These are phyloP conservation scores for Ypsolopha sequella DNA, from an alignment of 2,888 invertebrate species.

Conservation along the genomic window DNA sequence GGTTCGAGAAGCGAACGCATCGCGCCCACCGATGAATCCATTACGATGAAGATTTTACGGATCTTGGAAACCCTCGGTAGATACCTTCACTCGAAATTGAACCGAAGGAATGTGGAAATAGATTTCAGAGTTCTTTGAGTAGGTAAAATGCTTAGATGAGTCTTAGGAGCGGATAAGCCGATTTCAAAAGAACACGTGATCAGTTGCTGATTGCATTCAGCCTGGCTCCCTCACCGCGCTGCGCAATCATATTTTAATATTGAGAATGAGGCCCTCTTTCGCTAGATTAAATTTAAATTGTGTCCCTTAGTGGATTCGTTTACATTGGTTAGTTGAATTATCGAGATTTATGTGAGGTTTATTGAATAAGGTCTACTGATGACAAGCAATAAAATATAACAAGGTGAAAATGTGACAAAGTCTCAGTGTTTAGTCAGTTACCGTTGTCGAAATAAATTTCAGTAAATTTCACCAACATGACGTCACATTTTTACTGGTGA, in stretches of 20 bases:
- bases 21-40: constrained; percentile 20
- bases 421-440: no score
- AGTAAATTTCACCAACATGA: no score
- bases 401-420: no score
- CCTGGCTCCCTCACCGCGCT: constrained; percentile 16
- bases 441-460: no score
- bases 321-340: not conserved
- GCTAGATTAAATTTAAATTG: constrained; percentile 53
- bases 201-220: constrained; percentile 56
- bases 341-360: not conserved
- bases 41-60: constrained; percentile 28
- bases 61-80: constrained; percentile 11
- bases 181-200: constrained; percentile 65
- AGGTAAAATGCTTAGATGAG: constrained; percentile 26
- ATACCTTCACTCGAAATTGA: constrained; percentile 17
- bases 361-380: no score
- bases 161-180: constrained; percentile 47
- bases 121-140: constrained; percentile 4
- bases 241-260: constrained; percentile 65
- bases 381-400: no score
- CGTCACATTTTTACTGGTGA: no score
- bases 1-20: constrained; percentile 27
- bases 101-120: constrained; percentile 26
- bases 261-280: constrained; percentile 44
- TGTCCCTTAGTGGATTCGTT: constrained; percentile 10